Evolutionary conservation across 2,113 vertebrate genomes (phyloP).

Genomic region (Riparia riparia): DNA sequence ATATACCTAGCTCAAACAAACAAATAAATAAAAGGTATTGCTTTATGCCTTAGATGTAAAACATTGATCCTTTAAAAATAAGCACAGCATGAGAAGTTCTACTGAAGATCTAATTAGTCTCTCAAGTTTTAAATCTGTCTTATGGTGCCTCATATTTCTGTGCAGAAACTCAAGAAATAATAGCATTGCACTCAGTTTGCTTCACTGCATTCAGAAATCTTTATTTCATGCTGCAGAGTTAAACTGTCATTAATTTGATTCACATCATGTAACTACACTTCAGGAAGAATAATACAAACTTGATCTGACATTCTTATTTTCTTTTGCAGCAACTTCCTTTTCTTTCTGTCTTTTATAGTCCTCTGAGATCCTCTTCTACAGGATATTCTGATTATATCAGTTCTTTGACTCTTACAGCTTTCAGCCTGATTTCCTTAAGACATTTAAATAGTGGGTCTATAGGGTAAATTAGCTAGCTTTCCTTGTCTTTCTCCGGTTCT

Average conservation of each 20-base stretch:
- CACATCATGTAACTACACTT: background rate
- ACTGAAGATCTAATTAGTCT: background rate
- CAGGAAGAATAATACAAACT: conserved; percentile 1
- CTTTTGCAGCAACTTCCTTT: background rate
- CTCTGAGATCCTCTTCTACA: background rate
- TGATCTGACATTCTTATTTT: background rate
- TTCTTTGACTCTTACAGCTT: background rate
- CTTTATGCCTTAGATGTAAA: conserved; percentile 3
- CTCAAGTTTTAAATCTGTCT: conserved; percentile 5
- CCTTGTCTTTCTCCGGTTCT: background rate
- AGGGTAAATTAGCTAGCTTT: background rate
- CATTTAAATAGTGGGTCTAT: background rate
- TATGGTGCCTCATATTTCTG: background rate
- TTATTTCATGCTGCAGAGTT: background rate
- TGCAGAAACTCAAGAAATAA: background rate
- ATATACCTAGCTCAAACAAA: background rate
- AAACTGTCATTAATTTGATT: conserved; percentile 13
- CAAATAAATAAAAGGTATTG: background rate
- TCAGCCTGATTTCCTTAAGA: background rate
- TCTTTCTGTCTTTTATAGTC: background rate
- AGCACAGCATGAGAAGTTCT: background rate
- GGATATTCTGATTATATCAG: background rate
- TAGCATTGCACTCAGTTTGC: background rate
- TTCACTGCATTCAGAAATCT: conserved; percentile 11
- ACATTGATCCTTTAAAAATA: conserved; percentile 4